These are phyloP conservation scores for Elachura formosa DNA, from an alignment of 2,113 vertebrate genomes.

Conservation along the genomic window DNA sequence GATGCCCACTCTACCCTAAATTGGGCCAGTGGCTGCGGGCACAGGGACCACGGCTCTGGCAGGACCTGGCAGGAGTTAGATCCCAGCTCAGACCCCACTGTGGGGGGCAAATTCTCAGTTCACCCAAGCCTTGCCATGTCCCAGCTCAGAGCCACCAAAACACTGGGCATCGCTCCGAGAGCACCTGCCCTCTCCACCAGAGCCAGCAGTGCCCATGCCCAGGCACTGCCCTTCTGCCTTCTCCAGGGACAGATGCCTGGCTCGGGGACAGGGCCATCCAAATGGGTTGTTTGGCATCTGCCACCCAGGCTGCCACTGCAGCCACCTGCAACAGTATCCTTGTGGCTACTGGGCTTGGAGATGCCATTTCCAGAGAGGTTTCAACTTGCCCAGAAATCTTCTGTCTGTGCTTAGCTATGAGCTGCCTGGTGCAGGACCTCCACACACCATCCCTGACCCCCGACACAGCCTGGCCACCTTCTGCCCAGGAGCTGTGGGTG, in stretches of 20 bases:
- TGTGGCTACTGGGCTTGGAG: background rate
- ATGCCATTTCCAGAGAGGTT: background rate
- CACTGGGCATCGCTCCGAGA: rapidly evolving
- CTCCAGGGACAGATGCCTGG: background rate
- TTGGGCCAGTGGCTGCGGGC: rapidly evolving
- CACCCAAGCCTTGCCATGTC: background rate
- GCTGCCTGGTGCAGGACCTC: background rate
- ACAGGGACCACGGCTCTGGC: rapidly evolving
- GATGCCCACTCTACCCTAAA: background rate
- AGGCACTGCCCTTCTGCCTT: background rate
- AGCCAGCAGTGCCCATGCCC: background rate
- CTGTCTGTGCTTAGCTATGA: background rate
- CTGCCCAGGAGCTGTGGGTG: background rate
- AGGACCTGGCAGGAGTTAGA: background rate
- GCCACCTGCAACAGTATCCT: background rate
- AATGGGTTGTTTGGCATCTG: background rate
- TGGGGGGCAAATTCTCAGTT: background rate
- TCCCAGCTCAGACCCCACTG: background rate
- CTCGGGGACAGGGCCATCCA: background rate
- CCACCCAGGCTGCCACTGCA: background rate
- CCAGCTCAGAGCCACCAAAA: background rate
- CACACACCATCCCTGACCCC: background rate
- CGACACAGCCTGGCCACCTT: rapidly evolving
- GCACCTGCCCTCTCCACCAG: rapidly evolving
- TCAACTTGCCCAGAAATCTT: background rate